These are phyloP conservation scores for Falco biarmicus DNA, from an alignment of 2,797 vertebrate species.

Conservation along the genomic window DNA sequence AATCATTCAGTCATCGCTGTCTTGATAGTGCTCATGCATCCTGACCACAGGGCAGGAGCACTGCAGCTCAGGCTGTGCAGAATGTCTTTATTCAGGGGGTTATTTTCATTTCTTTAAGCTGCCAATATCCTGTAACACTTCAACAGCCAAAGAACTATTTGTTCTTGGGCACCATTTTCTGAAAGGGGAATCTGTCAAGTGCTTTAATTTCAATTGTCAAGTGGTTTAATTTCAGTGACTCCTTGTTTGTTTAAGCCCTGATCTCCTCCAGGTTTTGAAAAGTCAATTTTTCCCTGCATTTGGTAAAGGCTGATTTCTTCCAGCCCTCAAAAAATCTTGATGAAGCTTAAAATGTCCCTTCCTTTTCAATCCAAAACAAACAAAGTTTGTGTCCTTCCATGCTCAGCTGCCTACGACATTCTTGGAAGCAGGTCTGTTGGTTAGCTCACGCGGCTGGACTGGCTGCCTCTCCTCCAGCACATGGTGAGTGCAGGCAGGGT, in stretches of 20 bases:
- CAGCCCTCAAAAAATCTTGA: background rate
- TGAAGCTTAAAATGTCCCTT: background rate
- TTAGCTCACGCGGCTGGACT: accelerated
- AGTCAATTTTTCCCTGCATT: background rate
- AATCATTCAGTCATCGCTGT: background rate
- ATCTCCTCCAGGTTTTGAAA: constrained; percentile 21
- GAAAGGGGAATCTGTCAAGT: constrained; percentile 13
- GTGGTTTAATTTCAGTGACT: constrained; percentile 23
- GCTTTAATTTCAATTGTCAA: background rate
- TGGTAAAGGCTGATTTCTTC: constrained; percentile 1
- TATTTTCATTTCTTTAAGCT: constrained; percentile 16
- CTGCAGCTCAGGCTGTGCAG: background rate
- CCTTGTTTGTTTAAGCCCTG: background rate
- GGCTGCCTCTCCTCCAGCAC: background rate
- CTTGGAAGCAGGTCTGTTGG: background rate
- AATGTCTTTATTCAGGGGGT: background rate
- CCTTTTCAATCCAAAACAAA: constrained; percentile 23
- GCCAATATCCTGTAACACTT: constrained; percentile 24
- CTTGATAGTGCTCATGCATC: background rate
- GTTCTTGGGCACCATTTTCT: constrained; percentile 33
- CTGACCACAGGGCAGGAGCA: background rate
- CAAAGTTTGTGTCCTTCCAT: background rate
- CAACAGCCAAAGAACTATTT: constrained; percentile 51
- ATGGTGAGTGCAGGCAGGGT: accelerated
- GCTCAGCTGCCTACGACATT: background rate